These are phyloP conservation scores for Drosophila bocki DNA, from an alignment of 1,140 invertebrate species.

Conservation along the genomic window DNA sequence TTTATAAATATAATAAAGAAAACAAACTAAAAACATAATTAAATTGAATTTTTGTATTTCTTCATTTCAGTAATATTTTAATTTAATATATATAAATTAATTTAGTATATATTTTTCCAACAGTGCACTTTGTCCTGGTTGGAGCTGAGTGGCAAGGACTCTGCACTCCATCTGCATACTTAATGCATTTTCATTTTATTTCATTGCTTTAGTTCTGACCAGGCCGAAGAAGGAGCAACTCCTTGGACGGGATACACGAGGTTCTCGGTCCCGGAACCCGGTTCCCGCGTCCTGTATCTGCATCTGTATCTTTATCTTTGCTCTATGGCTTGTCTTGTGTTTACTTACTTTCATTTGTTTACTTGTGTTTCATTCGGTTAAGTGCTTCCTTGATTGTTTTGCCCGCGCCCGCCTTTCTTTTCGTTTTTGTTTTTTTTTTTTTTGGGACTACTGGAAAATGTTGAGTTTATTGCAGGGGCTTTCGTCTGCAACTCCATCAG, in stretches of 20 bases:
- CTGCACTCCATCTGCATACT: slow-evolving; percentile 67
- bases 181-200: slow-evolving; percentile 82
- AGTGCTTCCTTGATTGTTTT: slow-evolving; percentile 81
- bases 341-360: slow-evolving; percentile 81
- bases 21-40: neutral
- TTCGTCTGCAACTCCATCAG: slow-evolving; percentile 14
- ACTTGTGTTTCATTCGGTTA: slow-evolving; percentile 83
- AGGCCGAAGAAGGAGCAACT: slow-evolving; percentile 3
- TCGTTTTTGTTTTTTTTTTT: slow-evolving; percentile 11
- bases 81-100: no score
- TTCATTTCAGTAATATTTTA: no score
- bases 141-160: slow-evolving; percentile 33
- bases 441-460: slow-evolving; percentile 18
- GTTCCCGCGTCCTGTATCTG: slow-evolving; percentile 1
- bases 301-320: slow-evolving; percentile 37
- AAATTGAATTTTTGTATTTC: fast-evolving
- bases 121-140: slow-evolving; percentile 11
- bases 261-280: neutral
- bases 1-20: neutral
- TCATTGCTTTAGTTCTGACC: slow-evolving; percentile 77
- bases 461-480: slow-evolving; percentile 21
- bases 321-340: slow-evolving; percentile 72
- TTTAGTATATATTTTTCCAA: neutral
- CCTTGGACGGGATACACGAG: slow-evolving; percentile 2
- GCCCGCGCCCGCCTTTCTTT: slow-evolving; percentile 36